These are phyloP conservation scores for Hafferia zeledoni DNA, from an alignment of 2,797 vertebrate species.

Conservation along the genomic window DNA sequence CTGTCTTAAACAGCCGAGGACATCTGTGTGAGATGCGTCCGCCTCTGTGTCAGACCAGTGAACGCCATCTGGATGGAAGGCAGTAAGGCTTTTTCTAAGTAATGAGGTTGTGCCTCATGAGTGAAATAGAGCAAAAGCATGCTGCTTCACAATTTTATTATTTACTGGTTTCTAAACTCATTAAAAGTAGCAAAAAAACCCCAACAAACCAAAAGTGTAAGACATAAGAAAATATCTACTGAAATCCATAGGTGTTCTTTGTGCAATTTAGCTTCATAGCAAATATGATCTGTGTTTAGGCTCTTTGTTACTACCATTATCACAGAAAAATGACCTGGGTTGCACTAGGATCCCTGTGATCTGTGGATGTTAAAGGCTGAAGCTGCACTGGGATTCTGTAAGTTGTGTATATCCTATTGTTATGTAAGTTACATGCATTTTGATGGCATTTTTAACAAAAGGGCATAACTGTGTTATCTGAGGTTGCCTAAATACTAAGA, in stretches of 20 bases:
- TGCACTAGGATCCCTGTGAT: background rate
- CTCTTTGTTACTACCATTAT: background rate
- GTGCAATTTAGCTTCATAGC: background rate
- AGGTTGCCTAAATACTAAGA: background rate
- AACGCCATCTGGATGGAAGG: background rate
- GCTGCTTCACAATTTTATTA: background rate
- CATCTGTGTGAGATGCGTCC: background rate
- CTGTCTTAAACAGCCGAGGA: background rate
- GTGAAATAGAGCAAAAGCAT: background rate
- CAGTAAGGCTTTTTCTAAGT: background rate
- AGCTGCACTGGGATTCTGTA: background rate
- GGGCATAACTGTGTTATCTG: background rate
- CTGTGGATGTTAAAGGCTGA: background rate
- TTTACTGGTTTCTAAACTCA: background rate
- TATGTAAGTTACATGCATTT: background rate
- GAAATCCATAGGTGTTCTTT: background rate
- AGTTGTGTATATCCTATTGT: background rate
- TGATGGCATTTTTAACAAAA: background rate
- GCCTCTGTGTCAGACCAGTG: background rate
- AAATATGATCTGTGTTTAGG: background rate
- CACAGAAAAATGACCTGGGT: background rate
- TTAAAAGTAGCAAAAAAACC: background rate
- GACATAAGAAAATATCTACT: background rate
- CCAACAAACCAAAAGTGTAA: background rate
- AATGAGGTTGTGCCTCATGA: background rate